Evolutionary conservation across 1,140 invertebrate genomes (phyloP).

Genomic region (Harlomillsia oculata): DNA sequence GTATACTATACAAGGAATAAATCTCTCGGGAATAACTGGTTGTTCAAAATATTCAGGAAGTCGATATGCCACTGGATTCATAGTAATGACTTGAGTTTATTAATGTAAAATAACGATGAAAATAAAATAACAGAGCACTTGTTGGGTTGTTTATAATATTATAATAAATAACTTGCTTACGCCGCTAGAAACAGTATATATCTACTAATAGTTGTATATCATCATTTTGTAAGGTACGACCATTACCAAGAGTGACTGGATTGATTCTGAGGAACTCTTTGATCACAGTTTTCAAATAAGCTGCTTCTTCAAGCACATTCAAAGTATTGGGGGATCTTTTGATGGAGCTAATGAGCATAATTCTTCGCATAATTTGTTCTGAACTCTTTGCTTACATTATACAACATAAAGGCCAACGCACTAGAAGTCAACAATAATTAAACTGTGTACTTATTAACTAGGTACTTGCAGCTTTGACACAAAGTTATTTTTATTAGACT

Average conservation of each 20-base stretch:
- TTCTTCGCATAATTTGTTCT: constrained; percentile 62
- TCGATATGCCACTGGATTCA: constrained; percentile 70
- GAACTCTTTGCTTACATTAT: constrained; percentile 67
- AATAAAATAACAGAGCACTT: background rate
- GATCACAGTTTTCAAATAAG: constrained; percentile 65
- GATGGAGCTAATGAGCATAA: constrained; percentile 40
- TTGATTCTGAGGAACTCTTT: constrained; percentile 77
- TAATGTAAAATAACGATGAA: background rate
- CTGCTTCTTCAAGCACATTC: constrained; percentile 50
- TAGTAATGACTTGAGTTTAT: constrained; percentile 75
- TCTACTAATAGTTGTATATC: constrained; percentile 63
- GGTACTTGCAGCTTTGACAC: background rate
- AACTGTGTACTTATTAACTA: background rate
- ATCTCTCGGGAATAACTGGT: constrained; percentile 65
- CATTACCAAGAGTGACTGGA: constrained; percentile 69
- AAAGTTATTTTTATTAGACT: no score
- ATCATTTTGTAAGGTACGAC: constrained; percentile 65
- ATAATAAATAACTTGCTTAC: constrained; percentile 49
- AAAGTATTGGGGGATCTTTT: constrained; percentile 47
- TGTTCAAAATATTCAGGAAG: constrained; percentile 58
- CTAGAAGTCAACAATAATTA: constrained; percentile 63
- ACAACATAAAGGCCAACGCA: constrained; percentile 64
- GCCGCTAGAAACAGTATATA: constrained; percentile 72
- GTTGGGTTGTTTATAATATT: no score
- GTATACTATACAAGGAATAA: constrained; percentile 50